Percentiles rank a stretch among this genome's conserved stretches.
These are phyloP conservation scores for Halichondria panicea DNA, from an alignment of 37 sponge, comb jelly and placozoan species.

Conservation along the genomic window DNA sequence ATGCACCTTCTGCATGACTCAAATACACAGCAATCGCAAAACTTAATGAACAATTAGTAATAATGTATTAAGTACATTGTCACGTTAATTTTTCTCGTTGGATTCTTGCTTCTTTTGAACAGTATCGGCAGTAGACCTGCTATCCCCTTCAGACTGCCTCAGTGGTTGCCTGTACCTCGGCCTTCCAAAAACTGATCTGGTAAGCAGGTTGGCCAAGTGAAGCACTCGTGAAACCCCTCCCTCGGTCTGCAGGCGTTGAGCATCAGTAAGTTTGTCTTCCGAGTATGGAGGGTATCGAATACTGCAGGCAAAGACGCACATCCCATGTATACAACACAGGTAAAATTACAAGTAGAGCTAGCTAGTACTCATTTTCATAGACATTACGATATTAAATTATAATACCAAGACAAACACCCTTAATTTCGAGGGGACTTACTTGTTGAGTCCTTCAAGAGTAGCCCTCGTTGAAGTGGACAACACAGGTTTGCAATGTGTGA, in stretches of 20 bases:
- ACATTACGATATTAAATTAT: no score
- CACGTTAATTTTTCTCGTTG: no score
- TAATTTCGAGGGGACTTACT: slow-evolving; percentile 8
- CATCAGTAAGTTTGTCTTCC: neutral
- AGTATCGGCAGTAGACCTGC: no score
- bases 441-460: slow-evolving; percentile 50
- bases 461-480: slow-evolving; percentile 22
- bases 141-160: no score
- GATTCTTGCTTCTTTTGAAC: no score
- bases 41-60: no score
- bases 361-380: no score
- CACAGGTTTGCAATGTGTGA: slow-evolving; percentile 79
- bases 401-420: neutral
- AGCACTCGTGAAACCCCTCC: neutral
- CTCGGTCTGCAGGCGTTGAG: neutral
- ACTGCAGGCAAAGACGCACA: neutral
- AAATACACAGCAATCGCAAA: no score
- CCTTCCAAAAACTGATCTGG: neutral
- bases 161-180: no score
- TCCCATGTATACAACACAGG: no score
- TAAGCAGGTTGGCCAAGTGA: neutral
- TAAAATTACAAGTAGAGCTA: neutral
- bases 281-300: slow-evolving; percentile 32
- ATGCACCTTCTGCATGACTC: no score
- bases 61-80: no score